These are phyloP conservation scores for Xiphophorus couchianus DNA, from an alignment of 2,113 vertebrate genomes.

Conservation along the genomic window DNA sequence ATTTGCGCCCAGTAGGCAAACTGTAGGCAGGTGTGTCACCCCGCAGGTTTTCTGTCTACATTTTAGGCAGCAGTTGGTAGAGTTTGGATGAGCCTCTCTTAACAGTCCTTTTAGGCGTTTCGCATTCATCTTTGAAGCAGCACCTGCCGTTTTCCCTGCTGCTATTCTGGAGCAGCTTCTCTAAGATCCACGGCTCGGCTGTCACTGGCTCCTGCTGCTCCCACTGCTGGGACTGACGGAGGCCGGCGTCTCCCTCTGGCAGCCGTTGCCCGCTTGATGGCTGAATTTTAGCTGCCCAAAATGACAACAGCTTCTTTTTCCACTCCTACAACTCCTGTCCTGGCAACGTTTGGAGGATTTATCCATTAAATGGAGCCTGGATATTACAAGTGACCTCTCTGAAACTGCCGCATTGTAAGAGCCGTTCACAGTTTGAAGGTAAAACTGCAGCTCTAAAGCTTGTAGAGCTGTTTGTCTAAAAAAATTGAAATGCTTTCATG, in stretches of 20 bases:
- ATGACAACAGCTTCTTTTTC: slow-evolving; percentile 46
- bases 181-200: slow-evolving; percentile 23
- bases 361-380: not conserved
- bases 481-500: slow-evolving; percentile 23
- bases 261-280: slow-evolving; percentile 30
- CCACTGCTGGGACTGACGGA: slow-evolving; percentile 33
- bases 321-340: slow-evolving; percentile 20
- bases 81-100: slow-evolving; percentile 5
- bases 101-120: slow-evolving; percentile 41
- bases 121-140: not conserved
- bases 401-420: not conserved
- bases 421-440: not conserved
- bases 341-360: too few species aligned
- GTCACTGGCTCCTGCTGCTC: slow-evolving; percentile 26
- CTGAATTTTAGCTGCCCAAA: slow-evolving; percentile 35
- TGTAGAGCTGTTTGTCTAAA: not conserved
- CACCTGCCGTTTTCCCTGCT: slow-evolving; percentile 25
- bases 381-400: slow-evolving; percentile 22
- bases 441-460: not conserved
- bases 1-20: too few species aligned
- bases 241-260: slow-evolving; percentile 41
- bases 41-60: too few species aligned
- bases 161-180: slow-evolving; percentile 1
- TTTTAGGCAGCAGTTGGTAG: too few species aligned
- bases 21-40: too few species aligned